Evolutionary conservation across 2,797 vertebrate species (phyloP), one percentile per base, ranked within the genome.

Genomic region (Takifugu ocellatus): DNA sequence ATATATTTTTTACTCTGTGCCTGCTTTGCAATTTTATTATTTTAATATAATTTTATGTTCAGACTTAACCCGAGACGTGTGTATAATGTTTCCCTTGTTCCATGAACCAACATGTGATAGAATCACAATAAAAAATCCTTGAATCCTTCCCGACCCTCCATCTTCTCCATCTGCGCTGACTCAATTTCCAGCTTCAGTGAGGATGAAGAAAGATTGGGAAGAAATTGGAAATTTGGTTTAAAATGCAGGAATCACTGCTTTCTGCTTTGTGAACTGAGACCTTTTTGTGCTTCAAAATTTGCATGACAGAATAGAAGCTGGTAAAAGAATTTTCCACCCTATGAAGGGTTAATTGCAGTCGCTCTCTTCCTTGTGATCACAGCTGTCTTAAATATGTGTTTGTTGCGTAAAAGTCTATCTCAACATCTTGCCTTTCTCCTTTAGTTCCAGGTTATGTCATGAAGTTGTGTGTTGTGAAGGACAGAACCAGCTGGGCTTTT

Each of bases 261-360:
- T 96, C 93, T 94, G 94, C 94, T 97, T 87, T 92, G 92, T 87
- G 87, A 93, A 90, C 93, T 93, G 91, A 94, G 94, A 96, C 93
- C 93, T 95, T 93, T 94, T 91, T 85, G 88, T 85, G 87, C 93
- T 90, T 89, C 91, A 87, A 92, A 93, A 91, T 94, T 94, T 95
- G 93, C 93, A 94, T 94, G 92, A 92, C 90, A 94, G 92, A 94
- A 89, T 90, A 94, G 90, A 84, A 93, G 82, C 91, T 93, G 89
- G 92, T 94, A 96, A 96, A 95, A 94, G 93, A 95, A 96, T 94
- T 94, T 90, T 91, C 87, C 90, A 90, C 88, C 83, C 90, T 84
- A 87, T 90, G 88, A 90, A 95, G 93, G 36, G 94, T 97, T 98
- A 96, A 98, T 97, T 95, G 95, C 91, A 92, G 92, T 90, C 47